Percentiles rank a stretch among this genome's conserved stretches.
Evolutionary conservation across 2,888 invertebrate genomes (phyloP).

Genomic region (Yponomeuta cagnagella): DNA sequence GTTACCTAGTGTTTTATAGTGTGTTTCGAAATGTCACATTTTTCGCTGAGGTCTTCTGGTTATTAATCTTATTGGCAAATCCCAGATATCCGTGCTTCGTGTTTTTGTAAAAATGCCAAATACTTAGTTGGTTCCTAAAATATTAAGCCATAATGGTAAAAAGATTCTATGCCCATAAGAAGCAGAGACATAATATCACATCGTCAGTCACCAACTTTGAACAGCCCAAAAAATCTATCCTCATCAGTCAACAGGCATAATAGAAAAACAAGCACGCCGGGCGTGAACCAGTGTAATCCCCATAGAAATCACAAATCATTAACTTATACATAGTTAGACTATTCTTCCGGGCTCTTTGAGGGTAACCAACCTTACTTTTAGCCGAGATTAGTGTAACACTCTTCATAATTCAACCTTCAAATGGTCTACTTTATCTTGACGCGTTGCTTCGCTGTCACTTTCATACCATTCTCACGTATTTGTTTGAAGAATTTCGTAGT

Average conservation of each 20-base stretch:
- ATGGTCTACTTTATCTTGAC: neutral
- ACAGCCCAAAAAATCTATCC: slow-evolving; percentile 22
- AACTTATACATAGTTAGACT: slow-evolving; percentile 31
- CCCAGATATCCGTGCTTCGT: too few relatives aligned
- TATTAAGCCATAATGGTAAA: too few relatives aligned
- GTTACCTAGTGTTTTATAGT: too few relatives aligned
- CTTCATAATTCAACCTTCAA: neutral
- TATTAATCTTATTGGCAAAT: too few relatives aligned
- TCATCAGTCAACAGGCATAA: slow-evolving; percentile 15
- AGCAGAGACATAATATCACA: neutral
- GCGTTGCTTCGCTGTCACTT: slow-evolving; percentile 15
- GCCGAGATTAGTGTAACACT: neutral
- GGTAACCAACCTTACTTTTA: neutral
- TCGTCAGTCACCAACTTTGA: slow-evolving; percentile 12
- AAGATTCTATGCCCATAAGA: too few relatives aligned
- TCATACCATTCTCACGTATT: slow-evolving; percentile 14
- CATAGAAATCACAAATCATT: slow-evolving; percentile 53
- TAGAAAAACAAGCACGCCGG: slow-evolving; percentile 25
- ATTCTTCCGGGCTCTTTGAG: neutral
- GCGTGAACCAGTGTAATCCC: slow-evolving; percentile 45
- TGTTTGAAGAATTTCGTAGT: neutral
- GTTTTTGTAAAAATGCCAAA: too few relatives aligned
- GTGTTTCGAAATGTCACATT: too few relatives aligned
- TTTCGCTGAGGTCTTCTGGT: too few relatives aligned
- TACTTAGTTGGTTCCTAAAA: too few relatives aligned